These are phyloP conservation scores for Forbesichthys papilliferus DNA, from an alignment of 2,113 vertebrate genomes.

Conservation along the genomic window DNA sequence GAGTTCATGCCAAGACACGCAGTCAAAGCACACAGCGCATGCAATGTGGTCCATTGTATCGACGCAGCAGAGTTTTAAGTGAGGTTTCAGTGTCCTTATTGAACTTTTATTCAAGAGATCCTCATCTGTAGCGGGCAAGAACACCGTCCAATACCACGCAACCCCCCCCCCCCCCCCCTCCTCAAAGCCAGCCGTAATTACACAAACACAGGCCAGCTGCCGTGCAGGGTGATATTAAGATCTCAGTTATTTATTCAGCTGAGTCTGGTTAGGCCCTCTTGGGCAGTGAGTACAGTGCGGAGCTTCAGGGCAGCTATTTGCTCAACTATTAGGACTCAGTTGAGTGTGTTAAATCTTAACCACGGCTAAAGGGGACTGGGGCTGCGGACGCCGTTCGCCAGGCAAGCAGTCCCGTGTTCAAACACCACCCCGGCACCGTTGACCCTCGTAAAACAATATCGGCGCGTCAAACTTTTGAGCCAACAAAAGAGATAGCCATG, in stretches of 20 bases:
- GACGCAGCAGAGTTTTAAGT: neutral
- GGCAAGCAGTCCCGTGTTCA: conserved; percentile 17
- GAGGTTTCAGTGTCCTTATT: neutral
- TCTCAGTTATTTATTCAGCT: conserved; percentile 67
- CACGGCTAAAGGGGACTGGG: conserved; percentile 22
- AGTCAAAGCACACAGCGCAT: neutral
- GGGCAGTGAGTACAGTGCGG: conserved; percentile 49
- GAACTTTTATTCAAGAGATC: conserved; percentile 25
- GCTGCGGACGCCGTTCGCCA: conserved; percentile 5
- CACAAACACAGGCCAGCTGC: conserved; percentile 57
- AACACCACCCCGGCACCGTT: conserved; percentile 27
- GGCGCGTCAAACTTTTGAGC: conserved; percentile 35
- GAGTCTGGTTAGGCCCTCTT: conserved; percentile 57
- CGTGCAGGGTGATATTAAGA: conserved; percentile 42
- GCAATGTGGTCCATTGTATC: neutral
- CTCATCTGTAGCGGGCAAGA: conserved; percentile 1
- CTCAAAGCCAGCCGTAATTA: conserved; percentile 36
- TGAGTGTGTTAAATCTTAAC: conserved; percentile 62
- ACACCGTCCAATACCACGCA: conserved; percentile 16
- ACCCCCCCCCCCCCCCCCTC: neutral
- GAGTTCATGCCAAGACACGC: neutral
- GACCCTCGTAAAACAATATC: conserved; percentile 37
- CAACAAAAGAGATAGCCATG: neutral
- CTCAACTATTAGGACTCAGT: conserved; percentile 56
- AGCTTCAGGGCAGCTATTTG: conserved; percentile 57